Evolutionary conservation across 2,113 vertebrate genomes (phyloP), one percentile per base, ranked within the genome.

Genomic region (Heterochromis multidens): DNA sequence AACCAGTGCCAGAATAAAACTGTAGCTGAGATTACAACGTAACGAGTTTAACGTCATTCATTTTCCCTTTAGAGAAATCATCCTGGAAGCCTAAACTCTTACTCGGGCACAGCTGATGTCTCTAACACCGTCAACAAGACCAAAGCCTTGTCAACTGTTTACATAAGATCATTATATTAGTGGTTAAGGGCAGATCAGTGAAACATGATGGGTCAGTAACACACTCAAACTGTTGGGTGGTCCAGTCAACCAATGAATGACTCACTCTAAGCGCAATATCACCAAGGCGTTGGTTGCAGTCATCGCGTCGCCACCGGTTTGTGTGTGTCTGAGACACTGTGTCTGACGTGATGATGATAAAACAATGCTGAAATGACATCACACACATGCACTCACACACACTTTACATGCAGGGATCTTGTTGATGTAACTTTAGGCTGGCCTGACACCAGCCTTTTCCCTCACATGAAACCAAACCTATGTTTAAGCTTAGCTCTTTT

Each of bases 261-360:
- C 77, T 91, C 90, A 91, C 52, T 72, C 77, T 35, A 54, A 40
- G 29, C 81, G 76, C 83, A 83, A 92, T 84, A 49, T 91, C 90
- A 92, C 62, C 59, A 4, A 92, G 93, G 91, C 84, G 90, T 87
- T 56, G 80, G 10, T 78, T 33, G 6, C 62, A 79, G 76, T 59
- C 67, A 77, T 76, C 62, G 13, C 59, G 81, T 88, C 81, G 43
- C 60, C 40, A 80, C 57, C 7, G n/a, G 46, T 33, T 6, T 5
- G 57, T 74, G 54, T 83, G 37, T 82, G 61, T 82, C 14, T 74
- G 37, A 46, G 7, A 31, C 2, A 5, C 54, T 23, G 7, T 70
- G 4, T 81, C 27, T 61, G 67, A 49, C 1, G 17, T 33, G 78
- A 33, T 33, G 29, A 46, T 58, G 67, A 52, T 72, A 29, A 29